Evolutionary conservation across 2,113 vertebrate species (phyloP), one percentile per base, ranked within the genome.

Genomic region (Leucosticte australis): DNA sequence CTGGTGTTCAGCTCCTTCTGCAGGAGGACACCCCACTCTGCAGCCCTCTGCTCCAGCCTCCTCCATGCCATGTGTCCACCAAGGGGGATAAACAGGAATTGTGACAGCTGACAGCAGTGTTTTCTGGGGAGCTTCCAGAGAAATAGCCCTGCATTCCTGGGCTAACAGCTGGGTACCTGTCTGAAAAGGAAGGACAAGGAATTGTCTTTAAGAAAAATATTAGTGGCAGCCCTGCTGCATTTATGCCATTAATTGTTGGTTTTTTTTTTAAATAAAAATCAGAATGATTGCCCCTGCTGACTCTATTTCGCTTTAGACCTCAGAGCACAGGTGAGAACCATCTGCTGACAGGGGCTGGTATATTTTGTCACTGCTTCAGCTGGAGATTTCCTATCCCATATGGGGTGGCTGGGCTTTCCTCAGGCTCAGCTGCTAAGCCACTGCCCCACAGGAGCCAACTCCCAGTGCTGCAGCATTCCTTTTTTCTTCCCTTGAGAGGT

Each of bases 401-500:
- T 8, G 21, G 62, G 52, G 60, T 67, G 70, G 62, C 92, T 31
- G 22, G 71, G 64, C 33, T 90, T 87, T 88, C 78, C 76, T 81
- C 10, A 2, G 74, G 84, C 73, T 85, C 75, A 84, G 90, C 71
- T 22, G 7, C 81, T 63, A 56, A 24, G 39, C 53, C 59, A 76
- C 57, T 46, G 44, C 68, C 35, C 70, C 44, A 60, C 91, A 96
- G 96, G 92, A 97, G 97, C 92, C 95, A 94, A 52, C 83, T 91
- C 76, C 91, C 93, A 85, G 89, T 83, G 71, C 82, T 87, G 79
- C 26, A 11, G 77, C 88, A 85, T 98, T 98, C 96, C 97, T 95
- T 78, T 87, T 95, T 96, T 89, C 67, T 33, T 50, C 94, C 94
- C 84, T 89, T 95, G 79, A 95, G 89, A 92, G 84, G 96, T 96